Evolutionary conservation across 92 coral and sea anemone genomes (phyloP).

Genomic region (Epizoanthus stellaris): DNA sequence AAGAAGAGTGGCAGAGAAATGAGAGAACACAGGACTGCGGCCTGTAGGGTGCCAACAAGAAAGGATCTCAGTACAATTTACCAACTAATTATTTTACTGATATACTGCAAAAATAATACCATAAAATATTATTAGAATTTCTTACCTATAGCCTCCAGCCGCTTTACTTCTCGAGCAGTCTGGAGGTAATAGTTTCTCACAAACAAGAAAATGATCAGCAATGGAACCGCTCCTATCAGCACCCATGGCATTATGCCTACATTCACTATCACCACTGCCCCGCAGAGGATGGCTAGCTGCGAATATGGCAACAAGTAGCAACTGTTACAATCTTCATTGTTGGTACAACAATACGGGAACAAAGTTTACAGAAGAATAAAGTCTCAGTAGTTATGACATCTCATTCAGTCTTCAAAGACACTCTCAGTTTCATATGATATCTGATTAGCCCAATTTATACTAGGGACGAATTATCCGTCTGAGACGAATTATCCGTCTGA

Average conservation of each 20-base stretch:
- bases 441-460: too few species aligned
- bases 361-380: too few species aligned
- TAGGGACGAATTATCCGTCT: too few species aligned
- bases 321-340: neutral
- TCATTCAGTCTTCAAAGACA: too few species aligned
- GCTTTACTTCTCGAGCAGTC: conserved; percentile 88
- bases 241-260: conserved; percentile 80
- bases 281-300: conserved; percentile 69
- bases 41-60: conserved; percentile 44
- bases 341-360: too few species aligned
- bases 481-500: too few species aligned
- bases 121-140: too few species aligned
- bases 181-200: conserved; percentile 87
- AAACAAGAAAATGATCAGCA: conserved; percentile 70
- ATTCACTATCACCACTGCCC: conserved; percentile 77
- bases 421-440: too few species aligned
- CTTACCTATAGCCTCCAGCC: conserved; percentile 89
- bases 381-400: too few species aligned
- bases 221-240: conserved; percentile 75
- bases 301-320: neutral
- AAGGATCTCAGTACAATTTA: too few species aligned
- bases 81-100: too few species aligned
- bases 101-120: too few species aligned
- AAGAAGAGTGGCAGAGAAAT: conserved; percentile 83
- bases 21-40: conserved; percentile 88